These are phyloP conservation scores for Telmatherina bonti DNA, from an alignment of 2,797 vertebrate species.

Conservation along the genomic window DNA sequence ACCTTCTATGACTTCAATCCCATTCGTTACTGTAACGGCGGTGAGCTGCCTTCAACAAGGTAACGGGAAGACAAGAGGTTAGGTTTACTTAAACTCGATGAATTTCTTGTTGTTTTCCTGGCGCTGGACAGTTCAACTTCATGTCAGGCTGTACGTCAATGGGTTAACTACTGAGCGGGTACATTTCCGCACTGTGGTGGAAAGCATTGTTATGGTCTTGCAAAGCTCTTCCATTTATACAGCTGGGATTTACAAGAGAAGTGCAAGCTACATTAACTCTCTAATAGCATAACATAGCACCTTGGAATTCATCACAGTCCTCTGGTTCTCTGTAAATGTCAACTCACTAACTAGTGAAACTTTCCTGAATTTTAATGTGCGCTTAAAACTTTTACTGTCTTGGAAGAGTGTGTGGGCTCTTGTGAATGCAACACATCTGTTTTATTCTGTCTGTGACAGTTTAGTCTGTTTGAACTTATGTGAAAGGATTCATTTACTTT, in stretches of 20 bases:
- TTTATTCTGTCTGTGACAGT: not conserved
- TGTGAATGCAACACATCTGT: constrained; percentile 4
- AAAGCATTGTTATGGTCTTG: constrained; percentile 51
- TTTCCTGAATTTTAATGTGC: constrained; percentile 37
- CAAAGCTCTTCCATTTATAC: constrained; percentile 61
- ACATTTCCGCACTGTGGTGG: constrained; percentile 33
- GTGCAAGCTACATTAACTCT: constrained; percentile 61
- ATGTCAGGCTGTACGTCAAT: constrained; percentile 42
- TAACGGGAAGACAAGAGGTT: constrained; percentile 29
- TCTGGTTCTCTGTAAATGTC: constrained; percentile 64
- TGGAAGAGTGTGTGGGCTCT: not conserved
- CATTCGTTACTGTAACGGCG: constrained; percentile 31
- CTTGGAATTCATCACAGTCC: constrained; percentile 59
- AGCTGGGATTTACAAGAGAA: constrained; percentile 74
- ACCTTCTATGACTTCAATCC: constrained; percentile 22
- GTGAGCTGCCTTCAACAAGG: constrained; percentile 26
- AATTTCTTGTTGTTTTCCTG: constrained; percentile 42
- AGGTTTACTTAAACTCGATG: constrained; percentile 63
- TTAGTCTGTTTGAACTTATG: not conserved
- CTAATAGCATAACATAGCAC: constrained; percentile 60
- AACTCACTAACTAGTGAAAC: constrained; percentile 54
- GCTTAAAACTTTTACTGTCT: constrained; percentile 19
- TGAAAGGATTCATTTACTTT: constrained; percentile 8
- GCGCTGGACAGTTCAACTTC: constrained; percentile 32
- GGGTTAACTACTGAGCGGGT: constrained; percentile 38